Conservation (phyloP, 2,797 vertebrate genomes). For the Acomys russatus region DNA sequence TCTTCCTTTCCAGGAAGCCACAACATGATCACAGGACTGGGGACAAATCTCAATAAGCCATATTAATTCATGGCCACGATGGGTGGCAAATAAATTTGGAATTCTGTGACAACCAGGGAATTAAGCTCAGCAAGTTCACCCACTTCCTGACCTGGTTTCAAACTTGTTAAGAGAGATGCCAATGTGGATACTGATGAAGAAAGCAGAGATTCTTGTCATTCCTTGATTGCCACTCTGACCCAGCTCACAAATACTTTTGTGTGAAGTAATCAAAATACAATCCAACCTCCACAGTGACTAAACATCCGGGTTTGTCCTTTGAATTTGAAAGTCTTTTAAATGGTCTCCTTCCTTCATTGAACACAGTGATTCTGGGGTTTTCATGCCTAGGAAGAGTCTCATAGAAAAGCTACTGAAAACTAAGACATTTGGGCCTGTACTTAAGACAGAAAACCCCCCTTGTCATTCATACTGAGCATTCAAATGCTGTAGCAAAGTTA, state of each 20-base stretch:
- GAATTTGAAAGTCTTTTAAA: conserved; percentile 20
- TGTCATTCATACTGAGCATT: conserved; percentile 43
- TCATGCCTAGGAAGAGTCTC: not conserved
- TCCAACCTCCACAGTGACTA: not conserved
- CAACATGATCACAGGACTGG: conserved; percentile 34
- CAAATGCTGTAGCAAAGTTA: not conserved
- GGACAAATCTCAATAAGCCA: not conserved
- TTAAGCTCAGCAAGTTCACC: conserved; percentile 64
- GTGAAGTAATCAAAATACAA: conserved; percentile 54
- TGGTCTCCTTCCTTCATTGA: conserved; percentile 38
- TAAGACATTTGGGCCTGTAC: conserved; percentile 20
- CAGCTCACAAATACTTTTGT: conserved; percentile 16
- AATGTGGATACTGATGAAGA: conserved; percentile 45
- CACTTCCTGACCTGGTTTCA: conserved; percentile 53
- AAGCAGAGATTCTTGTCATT: conserved; percentile 47
- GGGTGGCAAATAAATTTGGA: conserved; percentile 53
- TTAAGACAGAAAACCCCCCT: not conserved
- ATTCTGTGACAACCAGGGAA: conserved; percentile 58
- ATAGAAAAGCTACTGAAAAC: conserved; percentile 61
- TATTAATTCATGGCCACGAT: conserved; percentile 53
- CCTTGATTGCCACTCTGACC: not conserved
- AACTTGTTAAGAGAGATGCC: conserved; percentile 41
- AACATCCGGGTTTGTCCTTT: not conserved
- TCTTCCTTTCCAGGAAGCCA: conserved; percentile 50
- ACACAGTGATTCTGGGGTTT: conserved; percentile 28